Percentiles rank a stretch among this genome's conserved stretches.
Conservation (phyloP, 2,113 vertebrate species). For the Aleadryas rufinucha region DNA sequence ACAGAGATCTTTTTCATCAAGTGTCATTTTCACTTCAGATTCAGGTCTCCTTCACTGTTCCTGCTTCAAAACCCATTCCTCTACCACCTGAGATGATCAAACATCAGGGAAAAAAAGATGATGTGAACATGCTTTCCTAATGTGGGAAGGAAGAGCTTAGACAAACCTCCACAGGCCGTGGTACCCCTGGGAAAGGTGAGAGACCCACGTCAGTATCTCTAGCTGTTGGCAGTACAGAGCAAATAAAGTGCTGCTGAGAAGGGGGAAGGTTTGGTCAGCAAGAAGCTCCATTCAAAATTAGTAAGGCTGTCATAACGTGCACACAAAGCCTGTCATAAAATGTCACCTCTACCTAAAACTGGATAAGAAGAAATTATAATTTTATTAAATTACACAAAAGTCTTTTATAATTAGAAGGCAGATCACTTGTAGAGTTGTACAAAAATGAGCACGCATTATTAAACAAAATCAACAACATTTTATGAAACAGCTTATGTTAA, state of each 20-base stretch:
- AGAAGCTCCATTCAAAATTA: background rate
- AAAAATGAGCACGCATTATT: background rate
- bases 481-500: background rate
- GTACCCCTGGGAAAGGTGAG: background rate
- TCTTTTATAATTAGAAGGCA: background rate
- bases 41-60: background rate
- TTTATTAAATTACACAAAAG: background rate
- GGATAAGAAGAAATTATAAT: background rate
- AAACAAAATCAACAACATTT: background rate
- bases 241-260: background rate
- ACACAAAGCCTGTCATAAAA: background rate
- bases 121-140: background rate
- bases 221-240: background rate
- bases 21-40: background rate
- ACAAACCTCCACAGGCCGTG: background rate
- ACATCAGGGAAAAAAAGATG: background rate
- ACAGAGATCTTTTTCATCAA: background rate
- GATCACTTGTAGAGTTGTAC: background rate
- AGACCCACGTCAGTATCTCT: background rate
- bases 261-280: background rate
- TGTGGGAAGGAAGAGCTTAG: background rate
- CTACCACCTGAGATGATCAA: background rate
- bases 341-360: background rate
- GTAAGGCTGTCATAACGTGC: background rate
- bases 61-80: background rate